Evolutionary conservation across 2,113 vertebrate genomes (phyloP).

Genomic region (Podarcis raffonei): DNA sequence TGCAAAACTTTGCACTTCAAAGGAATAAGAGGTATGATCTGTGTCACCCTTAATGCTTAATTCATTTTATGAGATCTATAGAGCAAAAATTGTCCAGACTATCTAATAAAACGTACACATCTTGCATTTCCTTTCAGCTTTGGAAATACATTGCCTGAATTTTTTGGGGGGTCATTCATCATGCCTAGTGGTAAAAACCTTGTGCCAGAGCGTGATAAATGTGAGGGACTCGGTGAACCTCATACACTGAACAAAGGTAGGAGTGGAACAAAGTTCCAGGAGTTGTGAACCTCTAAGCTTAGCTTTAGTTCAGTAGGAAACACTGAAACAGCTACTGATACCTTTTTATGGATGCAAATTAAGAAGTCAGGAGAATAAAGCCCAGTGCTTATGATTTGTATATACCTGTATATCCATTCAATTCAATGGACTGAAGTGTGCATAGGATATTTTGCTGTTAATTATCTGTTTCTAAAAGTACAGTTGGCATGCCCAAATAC

Average conservation of each 20-base stretch:
- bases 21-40: slow-evolving; percentile 2
- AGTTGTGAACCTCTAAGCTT: background rate
- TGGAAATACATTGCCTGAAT: background rate
- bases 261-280: background rate
- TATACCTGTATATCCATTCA: background rate
- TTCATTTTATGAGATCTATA: background rate
- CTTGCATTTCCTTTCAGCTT: background rate
- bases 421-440: background rate
- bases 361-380: background rate
- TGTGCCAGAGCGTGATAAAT: background rate
- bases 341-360: background rate
- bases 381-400: background rate
- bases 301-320: background rate
- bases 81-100: background rate
- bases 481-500: background rate
- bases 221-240: background rate
- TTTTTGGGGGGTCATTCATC: background rate
- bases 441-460: background rate
- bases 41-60: slow-evolving; percentile 16
- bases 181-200: background rate
- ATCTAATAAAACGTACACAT: background rate
- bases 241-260: background rate
- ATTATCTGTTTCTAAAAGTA: background rate
- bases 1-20: slow-evolving; percentile 16
- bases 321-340: background rate